A percentile compares a stretch with the other conserved stretches of the same genome.
Evolutionary conservation across 2,113 vertebrate genomes (phyloP).

Genomic region (Pterocles orientalis): DNA sequence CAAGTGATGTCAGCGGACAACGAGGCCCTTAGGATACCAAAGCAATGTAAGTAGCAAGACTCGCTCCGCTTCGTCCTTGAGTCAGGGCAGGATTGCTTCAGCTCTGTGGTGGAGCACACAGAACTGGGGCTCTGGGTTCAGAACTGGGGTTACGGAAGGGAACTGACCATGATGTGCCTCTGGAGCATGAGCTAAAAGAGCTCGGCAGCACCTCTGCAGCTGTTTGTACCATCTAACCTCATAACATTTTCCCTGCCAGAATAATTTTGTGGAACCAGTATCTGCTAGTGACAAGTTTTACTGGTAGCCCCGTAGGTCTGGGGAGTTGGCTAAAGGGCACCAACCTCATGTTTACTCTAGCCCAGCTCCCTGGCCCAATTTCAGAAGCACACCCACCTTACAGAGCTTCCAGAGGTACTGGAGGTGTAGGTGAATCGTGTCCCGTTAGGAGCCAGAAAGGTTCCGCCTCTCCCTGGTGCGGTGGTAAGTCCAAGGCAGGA

Average conservation of each 20-base stretch:
- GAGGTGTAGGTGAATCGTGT: not conserved
- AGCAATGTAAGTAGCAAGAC: constrained; percentile 89
- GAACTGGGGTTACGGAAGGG: not conserved
- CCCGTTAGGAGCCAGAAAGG: not conserved
- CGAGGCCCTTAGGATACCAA: constrained; percentile 97
- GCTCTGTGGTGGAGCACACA: not conserved
- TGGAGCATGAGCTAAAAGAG: not conserved
- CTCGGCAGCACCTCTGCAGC: not conserved
- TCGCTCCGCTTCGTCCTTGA: not conserved
- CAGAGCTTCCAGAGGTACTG: not conserved
- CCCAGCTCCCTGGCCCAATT: not conserved
- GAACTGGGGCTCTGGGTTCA: not conserved
- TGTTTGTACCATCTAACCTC: not conserved
- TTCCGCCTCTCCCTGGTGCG: not conserved
- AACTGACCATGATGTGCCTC: not conserved
- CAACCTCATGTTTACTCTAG: not conserved
- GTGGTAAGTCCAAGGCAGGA: not conserved
- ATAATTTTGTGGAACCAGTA: not conserved
- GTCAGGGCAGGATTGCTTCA: not conserved
- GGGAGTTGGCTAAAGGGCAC: not conserved
- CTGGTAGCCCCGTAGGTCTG: not conserved
- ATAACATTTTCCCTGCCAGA: not conserved
- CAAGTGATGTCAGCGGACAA: constrained; percentile 92
- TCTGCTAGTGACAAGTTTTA: not conserved
- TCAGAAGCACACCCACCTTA: not conserved